Evolutionary conservation across 1,140 invertebrate genomes (phyloP), one percentile per base, ranked within the genome.

Genomic region (Brachionus asplanchnoidis): DNA sequence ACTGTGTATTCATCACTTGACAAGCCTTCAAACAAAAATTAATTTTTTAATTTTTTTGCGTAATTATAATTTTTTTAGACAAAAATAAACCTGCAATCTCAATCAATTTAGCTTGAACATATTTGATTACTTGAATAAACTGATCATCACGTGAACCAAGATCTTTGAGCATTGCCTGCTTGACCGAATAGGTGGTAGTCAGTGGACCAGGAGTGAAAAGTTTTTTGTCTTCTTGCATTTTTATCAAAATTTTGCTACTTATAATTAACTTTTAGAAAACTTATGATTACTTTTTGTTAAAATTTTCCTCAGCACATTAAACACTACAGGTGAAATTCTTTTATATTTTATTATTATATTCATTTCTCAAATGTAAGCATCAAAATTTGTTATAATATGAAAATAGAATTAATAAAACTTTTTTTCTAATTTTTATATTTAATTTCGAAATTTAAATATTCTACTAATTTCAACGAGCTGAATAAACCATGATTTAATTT

Each of bases 121-220:
- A 85, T 84, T 88, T 89, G 14, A 91, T 86, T 17, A 87, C 87
- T 3, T 87, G 73, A 17, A 91, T 88, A 85, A 91, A 91, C 66
- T 90, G 88, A 7, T 86, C 79, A 84, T 91, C 91, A 84, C 91
- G 87, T 1, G 91, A 91, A 0, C 91, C 91, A 32, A 91, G 84
- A 86, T 92, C 91, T 68, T 87, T 85, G 26, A 90, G 86, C 88
- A 91, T 90, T 11, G 90, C 90, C 66, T 88, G 78, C 85, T 90
- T 90, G 0, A 91, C 90, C 14, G 87, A 88, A n/a, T 79, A 7
- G 7, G 88, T 89, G n/a, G 88, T 88, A 23, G 88, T 86, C n/a
- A 92, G 86, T 7, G 91, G 91, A 14, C 91, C 91, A 14, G 91
- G 91, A 3, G 91, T 92, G 85, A 91, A 92, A n/a, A 91, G 86